These are phyloP conservation scores for Alosa alosa DNA, from an alignment of 2,113 vertebrate species.

Conservation along the genomic window DNA sequence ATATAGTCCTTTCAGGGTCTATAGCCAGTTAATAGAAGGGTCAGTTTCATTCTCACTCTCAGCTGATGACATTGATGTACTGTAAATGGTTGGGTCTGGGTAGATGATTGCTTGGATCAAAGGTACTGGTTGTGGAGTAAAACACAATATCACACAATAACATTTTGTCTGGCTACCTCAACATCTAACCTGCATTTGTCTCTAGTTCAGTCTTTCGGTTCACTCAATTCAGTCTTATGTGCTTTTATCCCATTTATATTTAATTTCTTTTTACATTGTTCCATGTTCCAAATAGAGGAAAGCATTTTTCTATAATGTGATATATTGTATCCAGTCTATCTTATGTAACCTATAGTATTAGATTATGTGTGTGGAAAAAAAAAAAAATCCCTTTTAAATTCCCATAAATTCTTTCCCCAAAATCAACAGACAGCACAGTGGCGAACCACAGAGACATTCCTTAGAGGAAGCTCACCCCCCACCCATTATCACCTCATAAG, in stretches of 20 bases:
- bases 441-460: conserved; percentile 61
- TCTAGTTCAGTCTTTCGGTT: no score
- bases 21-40: neutral
- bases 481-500: conserved; percentile 74
- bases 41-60: neutral
- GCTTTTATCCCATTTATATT: neutral
- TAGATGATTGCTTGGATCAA: neutral
- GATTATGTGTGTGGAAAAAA: neutral
- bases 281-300: neutral
- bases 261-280: neutral
- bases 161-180: neutral
- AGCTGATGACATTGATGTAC: neutral
- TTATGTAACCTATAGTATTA: neutral
- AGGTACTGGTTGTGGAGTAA: neutral
- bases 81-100: neutral
- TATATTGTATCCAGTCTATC: neutral
- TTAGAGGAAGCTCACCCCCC: conserved; percentile 58
- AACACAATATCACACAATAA: neutral
- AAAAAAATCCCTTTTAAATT: neutral
- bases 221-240: neutral
- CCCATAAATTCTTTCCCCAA: conserved; percentile 28
- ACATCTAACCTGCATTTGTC: no score
- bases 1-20: neutral
- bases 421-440: conserved; percentile 54
- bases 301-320: neutral